phyloP scores from a whole-genome alignment of 2,113 vertebrate genomes.

The Syngnathus floridae region DNA sequence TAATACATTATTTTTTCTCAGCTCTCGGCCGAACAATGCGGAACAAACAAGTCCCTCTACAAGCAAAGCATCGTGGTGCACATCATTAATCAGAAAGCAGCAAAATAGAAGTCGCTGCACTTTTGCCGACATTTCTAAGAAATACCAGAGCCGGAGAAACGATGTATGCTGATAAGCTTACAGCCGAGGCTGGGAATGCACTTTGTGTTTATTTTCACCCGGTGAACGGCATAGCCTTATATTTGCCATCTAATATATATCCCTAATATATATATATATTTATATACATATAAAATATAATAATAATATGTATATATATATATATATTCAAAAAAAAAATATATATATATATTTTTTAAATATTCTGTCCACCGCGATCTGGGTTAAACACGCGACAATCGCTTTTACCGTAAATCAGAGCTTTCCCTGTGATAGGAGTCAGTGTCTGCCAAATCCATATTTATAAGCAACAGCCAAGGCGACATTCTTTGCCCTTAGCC shows the following conservation, averaged over 20 bases:
- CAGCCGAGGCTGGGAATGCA: slow-evolving; percentile 7
- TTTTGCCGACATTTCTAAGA: slow-evolving; percentile 29
- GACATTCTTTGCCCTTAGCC: slow-evolving; percentile 63
- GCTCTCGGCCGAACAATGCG: slow-evolving; percentile 39
- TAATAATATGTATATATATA: too few species aligned
- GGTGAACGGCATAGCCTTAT: neutral
- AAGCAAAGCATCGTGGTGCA: slow-evolving; percentile 15
- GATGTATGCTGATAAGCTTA: slow-evolving; percentile 10
- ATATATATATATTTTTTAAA: slow-evolving; percentile 8
- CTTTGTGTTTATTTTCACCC: neutral
- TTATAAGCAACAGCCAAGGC: slow-evolving; percentile 59
- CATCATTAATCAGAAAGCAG: slow-evolving; percentile 43
- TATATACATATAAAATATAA: too few species aligned
- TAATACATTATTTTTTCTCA: slow-evolving; percentile 20
- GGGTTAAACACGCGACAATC: slow-evolving; percentile 43
- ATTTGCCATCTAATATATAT: neutral
- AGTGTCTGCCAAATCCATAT: slow-evolving; percentile 63
- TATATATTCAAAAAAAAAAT: too few species aligned
- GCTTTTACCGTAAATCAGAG: slow-evolving; percentile 35
- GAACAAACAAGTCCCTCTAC: slow-evolving; percentile 37
- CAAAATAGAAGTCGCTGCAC: slow-evolving; percentile 25
- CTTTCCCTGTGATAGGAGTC: slow-evolving; percentile 56
- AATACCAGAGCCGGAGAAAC: slow-evolving; percentile 6
- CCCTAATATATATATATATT: too few species aligned
- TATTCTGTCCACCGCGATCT: slow-evolving; percentile 24